A percentile compares a stretch with the other conserved stretches of the same genome.
phyloP scores from a whole-genome alignment of 2,797 vertebrate species.

The Neosilurus mollespiculum region DNA sequence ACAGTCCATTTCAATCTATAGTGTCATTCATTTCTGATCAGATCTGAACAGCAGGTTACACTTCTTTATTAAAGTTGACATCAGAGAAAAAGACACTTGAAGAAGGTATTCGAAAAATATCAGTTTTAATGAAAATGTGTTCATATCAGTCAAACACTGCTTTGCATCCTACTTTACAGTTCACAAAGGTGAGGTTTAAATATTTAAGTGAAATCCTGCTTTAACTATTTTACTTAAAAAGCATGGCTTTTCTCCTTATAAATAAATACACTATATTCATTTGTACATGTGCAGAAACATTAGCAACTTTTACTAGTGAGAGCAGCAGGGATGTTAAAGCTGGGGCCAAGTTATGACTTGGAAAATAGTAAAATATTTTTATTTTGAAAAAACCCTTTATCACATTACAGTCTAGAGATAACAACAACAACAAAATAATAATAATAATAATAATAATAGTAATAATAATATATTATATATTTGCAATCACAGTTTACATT shows the following conservation, averaged over 20 bases:
- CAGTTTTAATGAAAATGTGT: conserved; percentile 1
- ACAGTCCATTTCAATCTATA: not conserved
- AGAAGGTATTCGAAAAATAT: not conserved
- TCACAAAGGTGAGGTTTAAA: not conserved
- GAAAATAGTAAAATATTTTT: not conserved
- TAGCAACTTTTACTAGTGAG: not conserved
- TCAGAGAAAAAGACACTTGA: not conserved
- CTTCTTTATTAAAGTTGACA: not conserved
- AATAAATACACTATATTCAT: conserved; percentile 6
- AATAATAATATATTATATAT: not conserved
- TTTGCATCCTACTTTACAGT: conserved; percentile 18
- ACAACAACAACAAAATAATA: not conserved
- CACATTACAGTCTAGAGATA: not conserved
- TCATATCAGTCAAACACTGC: conserved; percentile 8
- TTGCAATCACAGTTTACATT: conserved; percentile 10
- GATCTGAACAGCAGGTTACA: not conserved
- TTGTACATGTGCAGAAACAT: not conserved
- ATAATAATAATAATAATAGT: not conserved
- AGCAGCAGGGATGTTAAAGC: not conserved
- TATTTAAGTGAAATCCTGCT: not conserved
- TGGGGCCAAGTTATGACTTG: not conserved
- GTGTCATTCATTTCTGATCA: not conserved
- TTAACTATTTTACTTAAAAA: not conserved
- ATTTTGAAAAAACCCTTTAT: not conserved
- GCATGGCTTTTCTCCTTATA: conserved; percentile 5